A percentile compares a stretch with the other conserved stretches of the same genome.
phyloP scores from a whole-genome alignment of 2,797 vertebrate genomes.

The Astyanax mexicanus region DNA sequence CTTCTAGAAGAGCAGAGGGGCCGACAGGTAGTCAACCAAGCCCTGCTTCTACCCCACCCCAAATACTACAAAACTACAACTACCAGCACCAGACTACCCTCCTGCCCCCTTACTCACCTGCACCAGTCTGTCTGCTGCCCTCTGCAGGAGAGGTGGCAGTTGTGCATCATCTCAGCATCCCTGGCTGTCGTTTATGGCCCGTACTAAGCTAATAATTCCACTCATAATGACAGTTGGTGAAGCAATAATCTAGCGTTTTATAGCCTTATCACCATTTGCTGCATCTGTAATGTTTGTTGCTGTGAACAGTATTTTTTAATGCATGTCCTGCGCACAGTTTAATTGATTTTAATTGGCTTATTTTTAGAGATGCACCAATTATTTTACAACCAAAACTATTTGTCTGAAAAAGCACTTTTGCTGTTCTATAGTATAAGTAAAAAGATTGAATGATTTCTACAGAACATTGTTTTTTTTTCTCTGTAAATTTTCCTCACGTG shows the following conservation, averaged over 20 bases:
- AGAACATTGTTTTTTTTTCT: too few relatives aligned
- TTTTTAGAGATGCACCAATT: too few relatives aligned
- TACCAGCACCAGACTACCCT: slow-evolving; percentile 39
- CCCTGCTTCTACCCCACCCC: slow-evolving; percentile 55
- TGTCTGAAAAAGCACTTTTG: too few relatives aligned
- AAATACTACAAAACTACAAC: slow-evolving; percentile 33
- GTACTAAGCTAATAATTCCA: slow-evolving; percentile 44
- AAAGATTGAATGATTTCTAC: too few relatives aligned
- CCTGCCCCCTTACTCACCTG: slow-evolving; percentile 37
- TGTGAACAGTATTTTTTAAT: not conserved
- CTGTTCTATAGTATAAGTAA: too few relatives aligned
- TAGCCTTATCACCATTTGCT: not conserved
- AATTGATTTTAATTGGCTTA: too few relatives aligned
- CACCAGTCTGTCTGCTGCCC: slow-evolving; percentile 51
- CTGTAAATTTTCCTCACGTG: too few relatives aligned
- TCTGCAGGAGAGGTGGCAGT: slow-evolving; percentile 50
- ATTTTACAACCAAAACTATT: too few relatives aligned
- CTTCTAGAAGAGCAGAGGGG: slow-evolving; percentile 70
- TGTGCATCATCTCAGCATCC: slow-evolving; percentile 62
- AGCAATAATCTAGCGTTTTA: not conserved
- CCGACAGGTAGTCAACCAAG: slow-evolving; percentile 79
- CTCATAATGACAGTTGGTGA: not conserved
- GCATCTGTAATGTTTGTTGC: not conserved
- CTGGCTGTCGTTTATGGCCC: slow-evolving; percentile 36
- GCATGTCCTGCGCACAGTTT: not conserved